phyloP scores from a whole-genome alignment of 2,797 vertebrate species.

The Crax fasciolata region DNA sequence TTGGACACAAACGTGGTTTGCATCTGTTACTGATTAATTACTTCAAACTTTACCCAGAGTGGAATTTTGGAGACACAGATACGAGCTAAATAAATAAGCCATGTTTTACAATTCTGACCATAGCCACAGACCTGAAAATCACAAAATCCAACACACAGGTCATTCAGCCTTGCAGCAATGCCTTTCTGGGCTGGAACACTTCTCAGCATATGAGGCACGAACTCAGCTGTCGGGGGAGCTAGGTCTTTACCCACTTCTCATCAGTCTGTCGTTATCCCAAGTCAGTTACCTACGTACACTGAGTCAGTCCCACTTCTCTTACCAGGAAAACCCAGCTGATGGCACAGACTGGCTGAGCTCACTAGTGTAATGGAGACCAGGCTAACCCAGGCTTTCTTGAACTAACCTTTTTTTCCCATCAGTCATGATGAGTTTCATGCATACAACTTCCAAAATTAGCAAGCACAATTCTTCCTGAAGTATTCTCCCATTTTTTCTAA shows the following conservation, averaged over 20 bases:
- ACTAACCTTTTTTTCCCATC: background rate
- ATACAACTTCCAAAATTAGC: background rate
- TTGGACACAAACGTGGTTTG: slow-evolving; percentile 1
- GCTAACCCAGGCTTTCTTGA: background rate
- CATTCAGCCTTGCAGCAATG: background rate
- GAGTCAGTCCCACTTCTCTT: background rate
- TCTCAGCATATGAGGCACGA: background rate
- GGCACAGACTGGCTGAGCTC: background rate
- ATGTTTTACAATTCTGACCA: background rate
- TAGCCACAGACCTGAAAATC: background rate
- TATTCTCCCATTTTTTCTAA: background rate
- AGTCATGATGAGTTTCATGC: background rate
- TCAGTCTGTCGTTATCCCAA: background rate
- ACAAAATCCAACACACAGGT: background rate
- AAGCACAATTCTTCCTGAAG: background rate
- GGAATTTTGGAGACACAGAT: background rate
- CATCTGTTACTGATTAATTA: slow-evolving; percentile 61
- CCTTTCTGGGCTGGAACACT: background rate
- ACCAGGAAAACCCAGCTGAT: background rate
- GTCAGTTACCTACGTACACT: background rate
- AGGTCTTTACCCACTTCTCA: background rate
- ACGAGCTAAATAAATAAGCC: background rate
- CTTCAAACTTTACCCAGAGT: slow-evolving; percentile 8
- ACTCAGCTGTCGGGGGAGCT: background rate
- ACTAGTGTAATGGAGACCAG: background rate